Evolutionary conservation across 1,140 invertebrate genomes (phyloP).

Genomic region (Popillia japonica): DNA sequence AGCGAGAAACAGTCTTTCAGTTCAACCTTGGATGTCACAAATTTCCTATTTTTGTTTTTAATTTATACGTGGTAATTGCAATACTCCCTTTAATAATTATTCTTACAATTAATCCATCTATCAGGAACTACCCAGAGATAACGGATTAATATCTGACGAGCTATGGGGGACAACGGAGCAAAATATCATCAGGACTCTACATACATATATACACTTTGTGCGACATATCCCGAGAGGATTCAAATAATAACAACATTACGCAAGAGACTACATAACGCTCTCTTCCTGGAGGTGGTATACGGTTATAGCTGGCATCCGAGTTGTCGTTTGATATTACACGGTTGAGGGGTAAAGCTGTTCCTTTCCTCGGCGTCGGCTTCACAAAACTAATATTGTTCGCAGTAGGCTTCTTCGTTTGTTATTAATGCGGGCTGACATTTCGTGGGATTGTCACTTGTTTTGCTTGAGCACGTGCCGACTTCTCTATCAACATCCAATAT

Average conservation of each 20-base stretch:
- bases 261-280: neutral
- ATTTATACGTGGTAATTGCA: too few relatives aligned
- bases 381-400: constrained; percentile 29
- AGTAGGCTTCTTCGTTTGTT: constrained; percentile 26
- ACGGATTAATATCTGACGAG: constrained; percentile 11
- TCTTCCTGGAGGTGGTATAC: constrained; percentile 11
- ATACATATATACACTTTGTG: constrained; percentile 19
- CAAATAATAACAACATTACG: constrained; percentile 24
- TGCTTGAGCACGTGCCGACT: constrained; percentile 9
- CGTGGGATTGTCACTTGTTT: constrained; percentile 26
- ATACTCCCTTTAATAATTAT: too few relatives aligned
- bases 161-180: neutral
- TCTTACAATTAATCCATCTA: too few relatives aligned
- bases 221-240: constrained; percentile 5
- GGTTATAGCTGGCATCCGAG: neutral
- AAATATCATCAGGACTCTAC: neutral
- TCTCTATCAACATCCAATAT: neutral
- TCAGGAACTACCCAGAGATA: too few relatives aligned
- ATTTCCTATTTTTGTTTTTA: too few relatives aligned
- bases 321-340: constrained; percentile 29
- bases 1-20: too few relatives aligned
- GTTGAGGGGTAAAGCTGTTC: constrained; percentile 21
- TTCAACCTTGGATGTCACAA: too few relatives aligned
- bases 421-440: constrained; percentile 19
- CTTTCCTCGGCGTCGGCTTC: constrained; percentile 1